A percentile compares a stretch with the other conserved stretches of the same genome.
These are phyloP conservation scores for Sycophila sp. DNA, from an alignment of 1,140 invertebrate genomes.

Conservation along the genomic window DNA sequence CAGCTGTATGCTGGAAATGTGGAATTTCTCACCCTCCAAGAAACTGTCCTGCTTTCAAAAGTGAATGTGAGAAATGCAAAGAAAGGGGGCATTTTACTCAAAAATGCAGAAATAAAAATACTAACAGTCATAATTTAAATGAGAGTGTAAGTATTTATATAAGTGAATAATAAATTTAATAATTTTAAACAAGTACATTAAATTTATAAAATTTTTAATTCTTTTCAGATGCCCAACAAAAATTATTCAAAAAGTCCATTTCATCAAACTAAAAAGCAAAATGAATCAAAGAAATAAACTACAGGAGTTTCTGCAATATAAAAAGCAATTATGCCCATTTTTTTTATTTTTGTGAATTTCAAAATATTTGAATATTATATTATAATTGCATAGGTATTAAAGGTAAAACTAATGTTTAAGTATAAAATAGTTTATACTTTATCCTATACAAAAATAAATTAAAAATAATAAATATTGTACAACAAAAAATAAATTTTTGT, in stretches of 20 bases:
- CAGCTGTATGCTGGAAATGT: constrained; percentile 39
- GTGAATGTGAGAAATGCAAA: constrained; percentile 27
- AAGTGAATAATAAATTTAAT: background rate
- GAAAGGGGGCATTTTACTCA: constrained; percentile 27
- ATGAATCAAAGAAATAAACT: background rate
- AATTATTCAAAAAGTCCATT: constrained; percentile 8
- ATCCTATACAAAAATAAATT: too few species aligned
- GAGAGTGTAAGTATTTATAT: background rate
- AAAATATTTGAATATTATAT: too few species aligned
- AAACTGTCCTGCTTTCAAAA: constrained; percentile 39
- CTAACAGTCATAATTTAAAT: background rate
- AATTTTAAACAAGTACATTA: background rate
- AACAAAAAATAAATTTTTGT: too few species aligned
- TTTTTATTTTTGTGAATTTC: too few species aligned
- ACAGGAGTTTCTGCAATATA: too few species aligned
- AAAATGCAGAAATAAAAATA: background rate
- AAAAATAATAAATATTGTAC: too few species aligned
- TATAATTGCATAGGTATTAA: too few species aligned
- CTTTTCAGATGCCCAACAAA: constrained; percentile 8
- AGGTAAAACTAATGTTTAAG: too few species aligned
- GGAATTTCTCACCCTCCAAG: background rate
- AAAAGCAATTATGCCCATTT: too few species aligned
- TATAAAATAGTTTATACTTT: too few species aligned
- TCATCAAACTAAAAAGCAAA: background rate
- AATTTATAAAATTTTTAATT: background rate